These are phyloP conservation scores for Mirza zaza DNA, from an alignment of 2,113 vertebrate genomes.

Conservation along the genomic window DNA sequence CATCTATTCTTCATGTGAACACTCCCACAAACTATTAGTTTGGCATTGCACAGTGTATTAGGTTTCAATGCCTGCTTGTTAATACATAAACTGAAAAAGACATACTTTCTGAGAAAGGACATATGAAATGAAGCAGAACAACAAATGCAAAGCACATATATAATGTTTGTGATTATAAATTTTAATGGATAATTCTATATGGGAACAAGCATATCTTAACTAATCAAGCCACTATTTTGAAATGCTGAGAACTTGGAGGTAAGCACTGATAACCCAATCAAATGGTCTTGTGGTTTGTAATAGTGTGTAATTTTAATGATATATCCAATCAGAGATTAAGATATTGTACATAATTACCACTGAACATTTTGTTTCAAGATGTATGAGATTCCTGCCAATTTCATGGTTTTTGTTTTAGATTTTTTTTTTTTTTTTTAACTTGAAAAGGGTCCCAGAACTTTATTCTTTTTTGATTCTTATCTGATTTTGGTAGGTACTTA, in stretches of 20 bases:
- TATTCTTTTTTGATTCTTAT: background rate
- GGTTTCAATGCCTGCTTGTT: background rate
- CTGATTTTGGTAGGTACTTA: background rate
- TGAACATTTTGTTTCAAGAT: background rate
- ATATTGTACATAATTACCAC: background rate
- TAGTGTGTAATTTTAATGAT: background rate
- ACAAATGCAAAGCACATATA: background rate
- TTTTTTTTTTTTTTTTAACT: background rate
- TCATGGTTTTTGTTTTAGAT: background rate
- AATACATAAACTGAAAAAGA: background rate
- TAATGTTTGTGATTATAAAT: background rate
- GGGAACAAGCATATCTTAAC: background rate
- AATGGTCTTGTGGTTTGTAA: background rate
- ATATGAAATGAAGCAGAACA: background rate
- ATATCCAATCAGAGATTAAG: background rate
- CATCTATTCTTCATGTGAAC: background rate
- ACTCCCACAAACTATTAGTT: background rate
- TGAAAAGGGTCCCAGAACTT: background rate
- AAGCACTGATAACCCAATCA: constrained; percentile 18
- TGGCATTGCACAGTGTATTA: background rate
- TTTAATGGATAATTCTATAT: background rate
- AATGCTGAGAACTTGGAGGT: background rate
- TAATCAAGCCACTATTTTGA: background rate
- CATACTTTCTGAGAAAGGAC: background rate
- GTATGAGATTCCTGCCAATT: background rate